A percentile compares a stretch with the other conserved stretches of the same genome.
phyloP scores from a whole-genome alignment of 2,888 invertebrate species.

The Dioctria linearis region DNA sequence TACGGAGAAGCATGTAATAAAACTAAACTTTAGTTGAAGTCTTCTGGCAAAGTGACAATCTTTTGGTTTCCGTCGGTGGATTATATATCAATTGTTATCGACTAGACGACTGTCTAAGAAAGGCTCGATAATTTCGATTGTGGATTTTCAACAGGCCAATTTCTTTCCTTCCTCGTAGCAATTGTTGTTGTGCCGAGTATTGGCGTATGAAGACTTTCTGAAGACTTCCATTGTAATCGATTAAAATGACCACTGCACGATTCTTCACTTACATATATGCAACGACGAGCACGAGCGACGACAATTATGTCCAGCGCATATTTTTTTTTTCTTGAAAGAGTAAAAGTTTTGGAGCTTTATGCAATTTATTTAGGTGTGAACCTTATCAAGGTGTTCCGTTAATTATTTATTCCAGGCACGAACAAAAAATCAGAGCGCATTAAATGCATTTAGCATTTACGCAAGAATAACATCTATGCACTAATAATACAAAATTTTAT shows the following conservation, averaged over 20 bases:
- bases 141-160: conserved; percentile 12
- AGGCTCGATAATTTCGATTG: conserved; percentile 26
- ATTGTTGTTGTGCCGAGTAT: too few relatives aligned
- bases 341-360: conserved; percentile 15
- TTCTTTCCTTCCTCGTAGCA: conserved; percentile 1
- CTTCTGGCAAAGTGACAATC: conserved; percentile 25
- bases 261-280: conserved; percentile 11
- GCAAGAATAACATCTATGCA: too few relatives aligned
- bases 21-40: not conserved
- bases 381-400: not conserved
- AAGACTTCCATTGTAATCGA: conserved; percentile 16
- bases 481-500: too few relatives aligned
- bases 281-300: not conserved
- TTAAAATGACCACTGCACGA: not conserved
- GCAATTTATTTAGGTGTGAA: conserved; percentile 15
- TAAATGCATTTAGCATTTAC: too few relatives aligned
- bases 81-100: conserved; percentile 26
- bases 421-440: too few relatives aligned
- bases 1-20: not conserved
- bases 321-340: not conserved
- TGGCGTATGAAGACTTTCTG: conserved; percentile 4
- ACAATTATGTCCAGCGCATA: conserved; percentile 13
- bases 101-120: conserved; percentile 14
- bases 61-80: not conserved
- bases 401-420: not conserved